Base-by-base conservation (phyloP, 2,888 invertebrate genomes). In the Troides helena region DNA sequence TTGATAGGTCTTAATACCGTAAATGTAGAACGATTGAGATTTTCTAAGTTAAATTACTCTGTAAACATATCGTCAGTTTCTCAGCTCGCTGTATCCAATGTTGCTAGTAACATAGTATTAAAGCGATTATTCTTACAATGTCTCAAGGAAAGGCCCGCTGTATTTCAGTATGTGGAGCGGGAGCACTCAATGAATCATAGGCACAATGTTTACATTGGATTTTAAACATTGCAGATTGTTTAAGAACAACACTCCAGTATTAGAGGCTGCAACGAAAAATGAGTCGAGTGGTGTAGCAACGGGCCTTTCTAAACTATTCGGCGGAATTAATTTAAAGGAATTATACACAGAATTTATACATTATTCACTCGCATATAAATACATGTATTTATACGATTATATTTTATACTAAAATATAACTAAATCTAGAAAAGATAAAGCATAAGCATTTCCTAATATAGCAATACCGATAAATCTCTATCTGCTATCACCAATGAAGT, bases 121-220 rank as follows among this genome's bases (percentile, higher is more conserved):
- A 62, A 66, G 46, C 53, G 18, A 68, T 67, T 71, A 61, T 65
- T 71, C 62, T 58, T 60, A 73, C 60, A 68, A 65, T 67, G 68
- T 71, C 62, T 73, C 71, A 72, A 73, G 71, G 71, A 74, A 74
- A 72, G 71, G 62, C 60, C 62, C 18, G 73, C 73, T 74, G 63
- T 74, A 74, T 72, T 73, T 74, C 78, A 80, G 79, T 79, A 86
- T 81, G 81, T 86, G 74, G 85, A 79, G 76, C 86, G 81, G 73
- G 78, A 79, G 75, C 60, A 76, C 80, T 75, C 80, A 80, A 85
- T 87, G 87, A 87, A 85, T 87, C 86, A 87, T 82, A 39, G 72
- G 72, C 65, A 64, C 72, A 74, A 71, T 83, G 82, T 83, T 82
- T 84, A 83, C 79, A 74, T 74, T 76, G 74, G 74, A 72, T 76